Evolutionary conservation across 2,888 invertebrate genomes (phyloP), one percentile per base, ranked within the genome.

Genomic region (Xanthostigma xanthostigma): DNA sequence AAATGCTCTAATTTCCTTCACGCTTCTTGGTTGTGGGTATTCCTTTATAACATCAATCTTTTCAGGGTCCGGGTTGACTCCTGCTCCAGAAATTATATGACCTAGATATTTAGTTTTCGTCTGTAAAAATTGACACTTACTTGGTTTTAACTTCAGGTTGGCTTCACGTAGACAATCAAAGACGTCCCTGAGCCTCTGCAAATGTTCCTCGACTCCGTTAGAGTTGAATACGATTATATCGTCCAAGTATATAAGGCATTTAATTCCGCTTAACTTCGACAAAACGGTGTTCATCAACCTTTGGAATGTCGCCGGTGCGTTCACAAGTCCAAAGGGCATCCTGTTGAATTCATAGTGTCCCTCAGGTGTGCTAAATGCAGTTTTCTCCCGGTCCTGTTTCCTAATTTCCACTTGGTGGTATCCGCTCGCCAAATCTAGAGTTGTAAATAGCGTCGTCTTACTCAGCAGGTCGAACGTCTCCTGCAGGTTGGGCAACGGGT

Each of bases 281-380:
- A 63, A 49, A 2, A 57, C 55, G 8, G 50, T 45, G 41, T 64
- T 55, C 60, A 64, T 64, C 6, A 60, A 27, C 1, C 59, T 45
- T 38, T 60, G 58, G 48, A 62, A 64, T 0, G 59, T 60, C 2
- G 58, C 55, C 0, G 61, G 62, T 1, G 60, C 59, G 35, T 60
- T 60, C 44, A 55, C 55, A 3, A 63, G 46, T 0, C 62, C 62
- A 53, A 63, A 62, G 0, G 57, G 55, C 58, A 60, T 57, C 6
- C 54, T 36, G 2, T 38, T 46, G 41, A 52, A 60, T 17, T 59
- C 53, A 11, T 51, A 58, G 36, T 59, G 57, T 1, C 54, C 55
- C 5, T 53, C 42, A 2, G 51, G 49, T 6, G 55, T 56, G 0
- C 54, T 51, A 33, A 59, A 59, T 2, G 58, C 55, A 1, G 54